Conservation (phyloP, 2,113 vertebrate genomes). For the Cyprinus carpio region DNA sequence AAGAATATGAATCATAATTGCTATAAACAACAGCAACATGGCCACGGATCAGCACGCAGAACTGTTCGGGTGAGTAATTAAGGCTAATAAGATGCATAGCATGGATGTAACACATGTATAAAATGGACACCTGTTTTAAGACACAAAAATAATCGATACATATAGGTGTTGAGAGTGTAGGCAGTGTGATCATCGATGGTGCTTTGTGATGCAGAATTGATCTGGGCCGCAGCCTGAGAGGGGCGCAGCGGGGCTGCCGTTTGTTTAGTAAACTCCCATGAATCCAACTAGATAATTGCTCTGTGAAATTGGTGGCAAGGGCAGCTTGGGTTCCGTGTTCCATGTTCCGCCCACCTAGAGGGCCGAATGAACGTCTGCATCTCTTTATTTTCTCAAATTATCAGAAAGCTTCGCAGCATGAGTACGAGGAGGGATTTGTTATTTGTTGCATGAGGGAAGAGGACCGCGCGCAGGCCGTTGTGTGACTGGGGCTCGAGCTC, state of each 20-base stretch:
- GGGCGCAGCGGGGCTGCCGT: slow-evolving; percentile 86
- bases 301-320: slow-evolving; percentile 91
- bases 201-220: slow-evolving; percentile 92
- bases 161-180: slow-evolving; percentile 82
- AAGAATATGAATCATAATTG: slow-evolving; percentile 48
- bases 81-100: slow-evolving; percentile 66
- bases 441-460: slow-evolving; percentile 66
- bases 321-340: slow-evolving; percentile 86
- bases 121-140: slow-evolving; percentile 52
- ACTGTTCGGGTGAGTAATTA: slow-evolving; percentile 69
- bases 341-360: slow-evolving; percentile 85
- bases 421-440: slow-evolving; percentile 61
- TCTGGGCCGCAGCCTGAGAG: slow-evolving; percentile 66
- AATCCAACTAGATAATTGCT: slow-evolving; percentile 97
- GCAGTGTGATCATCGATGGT: slow-evolving; percentile 82
- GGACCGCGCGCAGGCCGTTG: neutral
- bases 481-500: neutral
- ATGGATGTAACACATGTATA: slow-evolving; percentile 59
- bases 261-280: slow-evolving; percentile 96
- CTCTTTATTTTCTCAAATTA: slow-evolving; percentile 48
- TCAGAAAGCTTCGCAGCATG: slow-evolving; percentile 15
- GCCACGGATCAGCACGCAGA: slow-evolving; percentile 85
- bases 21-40: slow-evolving; percentile 80
- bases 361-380: slow-evolving; percentile 54
- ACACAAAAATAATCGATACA: slow-evolving; percentile 70